Conservation (phyloP, 2,113 vertebrate species). For the Prunella fulvescens region DNA sequence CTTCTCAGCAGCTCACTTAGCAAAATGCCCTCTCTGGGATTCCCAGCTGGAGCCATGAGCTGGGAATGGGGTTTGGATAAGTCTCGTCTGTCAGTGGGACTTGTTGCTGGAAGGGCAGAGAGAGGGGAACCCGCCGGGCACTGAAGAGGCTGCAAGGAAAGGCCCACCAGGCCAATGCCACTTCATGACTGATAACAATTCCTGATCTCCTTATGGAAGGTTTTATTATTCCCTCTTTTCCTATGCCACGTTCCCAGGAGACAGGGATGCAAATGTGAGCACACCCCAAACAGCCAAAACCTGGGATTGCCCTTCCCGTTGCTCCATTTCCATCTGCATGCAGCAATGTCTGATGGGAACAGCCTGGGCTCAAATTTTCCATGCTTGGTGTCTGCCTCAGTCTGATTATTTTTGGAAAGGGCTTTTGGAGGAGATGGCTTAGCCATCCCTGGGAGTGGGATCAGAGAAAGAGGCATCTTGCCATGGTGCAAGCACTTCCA, state of each 20-base stretch:
- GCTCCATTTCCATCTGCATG: not conserved
- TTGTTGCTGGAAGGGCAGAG: not conserved
- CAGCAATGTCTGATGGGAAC: fast-evolving
- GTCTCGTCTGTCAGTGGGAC: fast-evolving
- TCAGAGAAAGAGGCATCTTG: not conserved
- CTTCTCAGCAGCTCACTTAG: not conserved
- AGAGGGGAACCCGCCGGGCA: not conserved
- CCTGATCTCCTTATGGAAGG: not conserved
- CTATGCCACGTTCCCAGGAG: not conserved
- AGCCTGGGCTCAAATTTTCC: not conserved
- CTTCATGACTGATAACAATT: not conserved
- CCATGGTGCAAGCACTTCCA: not conserved
- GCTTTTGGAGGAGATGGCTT: not conserved
- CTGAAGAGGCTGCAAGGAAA: not conserved
- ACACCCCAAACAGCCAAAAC: fast-evolving
- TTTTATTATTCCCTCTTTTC: not conserved
- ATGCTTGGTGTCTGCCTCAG: not conserved
- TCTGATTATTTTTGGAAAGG: constrained; percentile 11
- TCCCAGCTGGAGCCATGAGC: not conserved
- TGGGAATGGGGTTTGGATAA: not conserved
- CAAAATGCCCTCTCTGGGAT: not conserved
- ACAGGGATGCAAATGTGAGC: fast-evolving
- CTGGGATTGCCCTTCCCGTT: not conserved
- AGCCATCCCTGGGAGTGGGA: not conserved
- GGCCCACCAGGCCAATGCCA: too few relatives aligned